Base-by-base conservation (phyloP, 2,113 vertebrate species). In the Nanger granti region DNA sequence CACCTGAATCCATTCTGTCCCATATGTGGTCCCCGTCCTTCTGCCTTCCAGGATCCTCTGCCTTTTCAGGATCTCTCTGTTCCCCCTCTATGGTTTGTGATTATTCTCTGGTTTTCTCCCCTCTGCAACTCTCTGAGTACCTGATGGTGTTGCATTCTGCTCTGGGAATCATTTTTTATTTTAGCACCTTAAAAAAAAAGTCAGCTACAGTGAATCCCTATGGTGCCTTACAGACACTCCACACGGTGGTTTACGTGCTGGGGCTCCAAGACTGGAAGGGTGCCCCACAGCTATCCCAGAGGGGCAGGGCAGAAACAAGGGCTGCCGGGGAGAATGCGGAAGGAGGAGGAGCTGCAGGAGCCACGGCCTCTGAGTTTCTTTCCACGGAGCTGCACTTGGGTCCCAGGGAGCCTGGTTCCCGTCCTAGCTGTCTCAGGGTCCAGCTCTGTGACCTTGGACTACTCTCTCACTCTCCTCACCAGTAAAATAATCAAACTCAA, bases 231-330 rank as follows among this genome's bases (percentile, higher is more conserved):
- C 54, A 66, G 49, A 55, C 62, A 34, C 15, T 49, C 12, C 18
- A 34, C 0, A 0, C 1, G 4, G 60, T 26, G 54, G n/a, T 47
- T 84, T 59, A 93, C 1, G 0, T 34, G 52, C 83, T 18, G 18
- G 14, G 55, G n/a, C 14, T 89, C 52, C 29, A 41, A 52, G 34
- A 31, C 49, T 13, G 14, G 9, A 86, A 49, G 37, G 54, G 37
- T 31, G 44, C 1, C 8, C 24, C 55, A 12, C 3, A 55, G 20
- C n/a, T 20, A n/a, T 1, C 6, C 49, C 31, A 84, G 52, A 55
- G 31, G 82, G 10, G 64, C 12, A 11, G 49, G 3, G 7, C 31
- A 8, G 31, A 41, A 9, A 15, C 15, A 84, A 49, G 31, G 20
- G 17, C 3, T 47, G 8, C 18, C 18, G 57, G 29, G 44, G 15